Conservation (phyloP, 2,797 vertebrate genomes). For the Apogon hyalosoma region DNA sequence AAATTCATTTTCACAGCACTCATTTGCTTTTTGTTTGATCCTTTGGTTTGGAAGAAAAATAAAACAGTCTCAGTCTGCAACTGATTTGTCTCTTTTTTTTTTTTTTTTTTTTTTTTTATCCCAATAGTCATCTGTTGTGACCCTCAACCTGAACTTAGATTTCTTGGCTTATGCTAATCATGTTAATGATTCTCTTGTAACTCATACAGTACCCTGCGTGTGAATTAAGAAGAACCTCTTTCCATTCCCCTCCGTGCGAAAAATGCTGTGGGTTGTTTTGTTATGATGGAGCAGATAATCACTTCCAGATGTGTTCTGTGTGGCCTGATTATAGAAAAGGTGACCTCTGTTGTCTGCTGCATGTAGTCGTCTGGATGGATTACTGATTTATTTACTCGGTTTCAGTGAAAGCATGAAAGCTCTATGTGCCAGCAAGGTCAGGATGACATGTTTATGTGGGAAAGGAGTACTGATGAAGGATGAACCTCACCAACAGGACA, state of each 20-base stretch:
- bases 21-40: neutral
- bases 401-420: neutral
- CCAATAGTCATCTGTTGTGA: too few species aligned
- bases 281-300: slow-evolving; percentile 61
- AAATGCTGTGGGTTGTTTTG: slow-evolving; percentile 50
- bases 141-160: too few species aligned
- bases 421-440: neutral
- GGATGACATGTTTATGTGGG: neutral
- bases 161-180: neutral
- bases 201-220: slow-evolving; percentile 1
- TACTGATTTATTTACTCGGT: neutral
- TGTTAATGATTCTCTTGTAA: too few species aligned
- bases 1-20: neutral
- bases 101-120: too few species aligned
- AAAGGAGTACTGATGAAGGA: slow-evolving; percentile 5
- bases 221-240: slow-evolving; percentile 34
- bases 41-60: neutral
- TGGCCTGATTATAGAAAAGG: slow-evolving; percentile 21
- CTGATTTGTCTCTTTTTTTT: neutral
- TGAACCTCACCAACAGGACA: neutral
- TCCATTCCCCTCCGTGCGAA: slow-evolving; percentile 47
- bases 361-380: neutral
- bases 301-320: slow-evolving; percentile 63
- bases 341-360: slow-evolving; percentile 24
- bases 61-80: neutral